These are phyloP conservation scores for Therioaphis trifolii DNA, from an alignment of 2,888 invertebrate species.

Conservation along the genomic window DNA sequence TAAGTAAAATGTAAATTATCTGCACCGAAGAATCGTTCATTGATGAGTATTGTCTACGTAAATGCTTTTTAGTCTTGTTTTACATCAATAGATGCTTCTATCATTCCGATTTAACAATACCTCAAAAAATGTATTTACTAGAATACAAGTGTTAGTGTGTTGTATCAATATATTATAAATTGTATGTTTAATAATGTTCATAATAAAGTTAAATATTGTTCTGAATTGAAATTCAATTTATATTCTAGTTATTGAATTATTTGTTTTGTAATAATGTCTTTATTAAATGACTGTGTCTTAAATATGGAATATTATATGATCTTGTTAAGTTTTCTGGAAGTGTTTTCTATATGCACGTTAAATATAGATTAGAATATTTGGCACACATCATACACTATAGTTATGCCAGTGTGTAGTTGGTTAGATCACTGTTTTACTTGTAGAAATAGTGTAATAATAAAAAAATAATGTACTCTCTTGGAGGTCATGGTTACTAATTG, in stretches of 20 bases:
- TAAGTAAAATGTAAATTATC: constrained; percentile 18
- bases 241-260: not conserved
- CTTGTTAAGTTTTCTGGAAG: not conserved
- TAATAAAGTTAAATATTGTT: constrained; percentile 55
- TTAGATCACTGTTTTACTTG: not conserved
- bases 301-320: not conserved
- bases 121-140: constrained; percentile 51
- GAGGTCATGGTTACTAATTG: no score
- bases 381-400: constrained; percentile 20
- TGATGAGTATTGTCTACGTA: not conserved
- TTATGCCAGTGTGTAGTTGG: constrained; percentile 1
- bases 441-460: not conserved
- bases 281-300: not conserved
- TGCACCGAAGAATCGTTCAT: constrained; percentile 29
- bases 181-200: constrained; percentile 39
- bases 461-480: not conserved
- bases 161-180: constrained; percentile 20
- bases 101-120: constrained; percentile 56
- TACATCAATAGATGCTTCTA: constrained; percentile 40
- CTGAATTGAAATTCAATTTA: constrained; percentile 39
- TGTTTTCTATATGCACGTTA: constrained; percentile 1
- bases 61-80: constrained; percentile 52
- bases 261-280: not conserved
- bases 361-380: constrained; percentile 44
- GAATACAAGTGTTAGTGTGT: constrained; percentile 12